These are phyloP conservation scores for Brachionichthys hirsutus DNA, from an alignment of 2,113 vertebrate species.

Conservation along the genomic window DNA sequence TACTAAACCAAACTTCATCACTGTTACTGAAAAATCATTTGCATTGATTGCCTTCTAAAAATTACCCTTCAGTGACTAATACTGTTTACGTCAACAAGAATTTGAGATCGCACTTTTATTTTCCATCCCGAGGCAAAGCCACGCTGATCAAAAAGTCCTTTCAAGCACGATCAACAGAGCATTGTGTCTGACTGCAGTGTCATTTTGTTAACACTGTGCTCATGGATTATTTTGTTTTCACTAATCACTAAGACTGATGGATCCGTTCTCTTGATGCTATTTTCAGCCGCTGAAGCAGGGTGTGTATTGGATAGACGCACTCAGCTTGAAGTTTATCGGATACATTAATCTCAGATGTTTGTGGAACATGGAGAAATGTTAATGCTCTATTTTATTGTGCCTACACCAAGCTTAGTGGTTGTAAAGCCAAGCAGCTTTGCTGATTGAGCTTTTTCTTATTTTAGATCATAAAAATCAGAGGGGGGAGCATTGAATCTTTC, in stretches of 20 bases:
- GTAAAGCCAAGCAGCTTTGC: background rate
- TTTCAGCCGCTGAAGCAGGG: background rate
- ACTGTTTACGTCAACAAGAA: conserved; percentile 25
- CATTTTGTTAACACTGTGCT: conserved; percentile 4
- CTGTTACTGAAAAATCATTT: conserved; percentile 37
- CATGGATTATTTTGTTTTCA: background rate
- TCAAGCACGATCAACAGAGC: conserved; percentile 8
- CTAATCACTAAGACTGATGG: conserved; percentile 10
- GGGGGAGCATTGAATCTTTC: background rate
- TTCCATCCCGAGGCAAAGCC: conserved; percentile 19
- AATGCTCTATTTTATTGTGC: background rate
- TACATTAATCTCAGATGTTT: background rate
- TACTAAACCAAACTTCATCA: conserved; percentile 37
- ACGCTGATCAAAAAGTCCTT: background rate
- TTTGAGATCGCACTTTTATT: conserved; percentile 35
- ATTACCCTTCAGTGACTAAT: conserved; percentile 38
- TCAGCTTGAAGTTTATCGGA: background rate
- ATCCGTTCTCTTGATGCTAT: conserved; percentile 6
- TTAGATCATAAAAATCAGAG: background rate
- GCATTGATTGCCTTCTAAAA: conserved; percentile 51
- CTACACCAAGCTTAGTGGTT: background rate
- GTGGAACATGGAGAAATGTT: background rate
- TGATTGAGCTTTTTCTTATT: background rate
- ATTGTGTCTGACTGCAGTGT: conserved; percentile 7
- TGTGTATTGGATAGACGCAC: background rate